Conservation (phyloP, 2,888 invertebrate species). For the Antitype chi region DNA sequence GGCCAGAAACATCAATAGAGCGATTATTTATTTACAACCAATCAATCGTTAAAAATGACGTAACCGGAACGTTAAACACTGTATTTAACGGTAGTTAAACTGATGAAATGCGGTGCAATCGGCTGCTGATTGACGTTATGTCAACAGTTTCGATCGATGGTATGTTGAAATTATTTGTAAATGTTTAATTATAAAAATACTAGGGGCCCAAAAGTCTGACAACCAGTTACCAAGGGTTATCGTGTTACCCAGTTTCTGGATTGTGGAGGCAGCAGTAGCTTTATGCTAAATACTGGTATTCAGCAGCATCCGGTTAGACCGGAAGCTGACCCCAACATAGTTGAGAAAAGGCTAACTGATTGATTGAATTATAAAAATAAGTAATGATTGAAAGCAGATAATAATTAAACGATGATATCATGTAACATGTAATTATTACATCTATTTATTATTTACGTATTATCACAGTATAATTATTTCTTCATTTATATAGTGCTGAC, state of each 20-base stretch:
- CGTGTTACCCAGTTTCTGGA: no score
- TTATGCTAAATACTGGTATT: no score
- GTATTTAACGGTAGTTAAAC: slow-evolving; percentile 58
- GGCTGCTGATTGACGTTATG: slow-evolving; percentile 52
- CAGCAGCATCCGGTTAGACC: no score
- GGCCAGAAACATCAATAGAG: slow-evolving; percentile 20
- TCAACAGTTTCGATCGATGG: slow-evolving; percentile 34
- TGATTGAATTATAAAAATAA: slow-evolving; percentile 7
- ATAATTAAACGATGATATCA: no score
- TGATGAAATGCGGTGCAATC: slow-evolving; percentile 55
- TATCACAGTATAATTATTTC: not conserved
- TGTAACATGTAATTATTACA: no score
- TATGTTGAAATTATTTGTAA: slow-evolving; percentile 43
- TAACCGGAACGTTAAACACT: slow-evolving; percentile 45
- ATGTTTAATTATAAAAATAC: slow-evolving; percentile 19
- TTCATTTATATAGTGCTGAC: not conserved
- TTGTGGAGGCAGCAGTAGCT: no score
- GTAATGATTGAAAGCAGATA: not conserved
- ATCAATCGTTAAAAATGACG: slow-evolving; percentile 38
- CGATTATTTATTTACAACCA: slow-evolving; percentile 37
- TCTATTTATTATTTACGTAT: not conserved
- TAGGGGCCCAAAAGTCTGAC: no score
- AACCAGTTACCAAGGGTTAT: no score
- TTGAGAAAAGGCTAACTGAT: no score
- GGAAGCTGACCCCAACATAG: no score